Evolutionary conservation across 1,140 invertebrate species (phyloP), one percentile per base, ranked within the genome.

Genomic region (Chironomus striatipennis): DNA sequence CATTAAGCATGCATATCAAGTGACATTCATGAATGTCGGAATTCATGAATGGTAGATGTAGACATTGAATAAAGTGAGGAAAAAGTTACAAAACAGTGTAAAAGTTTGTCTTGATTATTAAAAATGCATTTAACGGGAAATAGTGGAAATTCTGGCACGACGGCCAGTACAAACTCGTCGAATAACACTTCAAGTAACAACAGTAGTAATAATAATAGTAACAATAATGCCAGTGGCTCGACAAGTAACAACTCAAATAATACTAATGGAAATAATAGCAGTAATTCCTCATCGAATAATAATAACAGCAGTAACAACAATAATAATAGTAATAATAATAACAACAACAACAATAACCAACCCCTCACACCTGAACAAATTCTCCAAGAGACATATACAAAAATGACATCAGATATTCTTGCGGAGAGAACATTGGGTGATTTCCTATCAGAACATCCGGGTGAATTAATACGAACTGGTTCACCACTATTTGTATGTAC

Each of bases 401-500:
- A 94, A 83, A 94, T 94, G 92, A 94, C 92, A 20, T 92, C 91
- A 3, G 92, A 93, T 79, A 93, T 94, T 67, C 84, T 94, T 77
- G 92, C 92, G 1, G 92, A 94, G 80, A 86, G 93, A 75, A 94
- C 93, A 0, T 82, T 97, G n/a, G 92, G 91, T 47, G 93, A 95
- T 79, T 94, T 96, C 77, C 86, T 96, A 42, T 92, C 91, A 75
- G 95, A 98, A 80, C 95, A 97, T 84, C 93, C 91, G 0, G 94
- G 94, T 4, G 95, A 98, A 83, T 85, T 98, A 76, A 92, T 97
- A 75, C 86, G 94, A 79, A 98, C 96, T 12, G 96, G 96, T 76
- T 96, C 93, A 80, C 93, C 93, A 15, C 88, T 96, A 79, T 91
- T 98, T 79, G 91, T 98, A 24, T 98, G 96, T 83, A 95, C 95